Conservation (phyloP, 2,888 invertebrate species). For the Nephrotoma flavescens region DNA sequence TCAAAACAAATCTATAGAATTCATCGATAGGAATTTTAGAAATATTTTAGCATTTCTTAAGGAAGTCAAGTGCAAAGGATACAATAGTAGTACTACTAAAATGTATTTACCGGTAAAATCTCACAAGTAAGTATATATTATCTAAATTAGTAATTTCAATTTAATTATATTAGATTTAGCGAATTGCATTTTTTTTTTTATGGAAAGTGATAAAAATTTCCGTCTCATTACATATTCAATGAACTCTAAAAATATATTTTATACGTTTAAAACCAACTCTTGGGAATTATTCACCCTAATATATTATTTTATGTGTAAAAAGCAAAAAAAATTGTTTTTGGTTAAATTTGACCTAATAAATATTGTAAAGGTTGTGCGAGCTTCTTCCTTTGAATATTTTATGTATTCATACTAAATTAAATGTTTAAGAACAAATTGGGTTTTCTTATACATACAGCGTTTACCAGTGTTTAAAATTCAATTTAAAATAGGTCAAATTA, state of each 20-base stretch:
- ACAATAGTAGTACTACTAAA: conserved; percentile 7
- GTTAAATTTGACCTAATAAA: not conserved
- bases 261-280: not conserved
- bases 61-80: not conserved
- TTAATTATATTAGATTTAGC: not conserved
- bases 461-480: not conserved
- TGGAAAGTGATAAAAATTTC: not conserved
- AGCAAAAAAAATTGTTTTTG: not conserved
- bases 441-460: no score
- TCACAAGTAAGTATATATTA: conserved; percentile 26
- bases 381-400: not conserved
- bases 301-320: not conserved
- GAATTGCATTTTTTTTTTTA: not conserved
- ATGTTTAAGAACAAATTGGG: not conserved
- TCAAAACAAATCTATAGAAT: not conserved
- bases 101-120: conserved; percentile 32
- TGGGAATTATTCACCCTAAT: not conserved
- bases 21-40: not conserved
- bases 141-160: not conserved
- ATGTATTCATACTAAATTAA: not conserved
- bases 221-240: not conserved
- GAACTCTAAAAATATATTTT: not conserved
- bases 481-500: no score
- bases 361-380: not conserved
- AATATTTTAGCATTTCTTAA: not conserved